phyloP scores from a whole-genome alignment of 1,140 invertebrate species.

The Drosophila virilis region DNA sequence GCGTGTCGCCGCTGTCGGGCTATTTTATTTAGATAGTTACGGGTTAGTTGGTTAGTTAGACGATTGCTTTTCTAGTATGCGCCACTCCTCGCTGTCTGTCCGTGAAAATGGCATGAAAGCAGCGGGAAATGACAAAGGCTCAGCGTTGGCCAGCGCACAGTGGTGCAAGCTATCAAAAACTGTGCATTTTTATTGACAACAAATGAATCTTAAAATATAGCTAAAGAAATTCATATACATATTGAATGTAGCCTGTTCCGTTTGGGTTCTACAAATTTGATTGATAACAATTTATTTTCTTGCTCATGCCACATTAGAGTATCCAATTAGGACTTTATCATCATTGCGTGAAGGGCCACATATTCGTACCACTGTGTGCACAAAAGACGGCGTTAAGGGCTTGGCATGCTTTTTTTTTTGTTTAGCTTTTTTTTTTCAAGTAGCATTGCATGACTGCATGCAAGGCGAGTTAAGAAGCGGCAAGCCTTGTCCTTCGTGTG shows the following conservation, averaged over 20 bases:
- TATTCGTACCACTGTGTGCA: conserved; percentile 26
- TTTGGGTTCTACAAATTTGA: no score
- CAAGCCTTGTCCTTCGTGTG: conserved; percentile 66
- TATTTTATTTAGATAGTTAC: conserved; percentile 52
- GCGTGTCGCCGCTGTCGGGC: conserved; percentile 45
- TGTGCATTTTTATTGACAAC: no score
- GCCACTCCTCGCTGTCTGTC: conserved; percentile 58
- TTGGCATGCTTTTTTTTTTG: conserved; percentile 52
- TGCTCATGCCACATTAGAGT: neutral
- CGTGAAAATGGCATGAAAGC: conserved; percentile 71
- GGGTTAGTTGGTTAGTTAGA: conserved; percentile 38
- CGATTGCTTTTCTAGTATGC: conserved; percentile 40
- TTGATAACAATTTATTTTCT: no score
- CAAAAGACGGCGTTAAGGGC: conserved; percentile 11
- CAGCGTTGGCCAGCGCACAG: conserved; percentile 35
- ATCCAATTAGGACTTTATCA: conserved; percentile 9
- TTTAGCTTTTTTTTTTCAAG: conserved; percentile 69
- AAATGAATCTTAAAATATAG: no score
- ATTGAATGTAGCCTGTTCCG: no score
- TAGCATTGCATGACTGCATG: conserved; percentile 79
- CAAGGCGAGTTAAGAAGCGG: conserved; percentile 41
- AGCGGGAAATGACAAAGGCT: conserved; percentile 61
- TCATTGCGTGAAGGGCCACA: neutral
- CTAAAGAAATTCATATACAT: no score
- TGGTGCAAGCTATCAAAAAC: neutral